phyloP scores from a whole-genome alignment of 2,797 vertebrate genomes.

The Paratrypauchen microcephalus region DNA sequence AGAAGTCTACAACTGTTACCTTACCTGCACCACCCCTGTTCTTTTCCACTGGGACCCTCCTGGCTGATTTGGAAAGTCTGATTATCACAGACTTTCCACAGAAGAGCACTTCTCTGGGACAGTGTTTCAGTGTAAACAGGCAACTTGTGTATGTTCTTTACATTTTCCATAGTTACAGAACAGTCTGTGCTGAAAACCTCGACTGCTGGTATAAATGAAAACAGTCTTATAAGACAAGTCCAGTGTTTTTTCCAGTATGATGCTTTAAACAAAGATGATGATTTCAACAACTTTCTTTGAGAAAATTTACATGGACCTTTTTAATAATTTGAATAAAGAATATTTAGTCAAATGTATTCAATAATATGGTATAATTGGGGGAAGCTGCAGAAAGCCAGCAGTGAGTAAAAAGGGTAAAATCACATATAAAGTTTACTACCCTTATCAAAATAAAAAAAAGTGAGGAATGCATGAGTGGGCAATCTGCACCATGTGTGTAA shows the following conservation, averaged over 20 bases:
- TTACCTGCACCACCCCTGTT: background rate
- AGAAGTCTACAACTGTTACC: too few relatives aligned
- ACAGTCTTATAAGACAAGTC: background rate
- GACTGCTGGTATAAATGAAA: too few relatives aligned
- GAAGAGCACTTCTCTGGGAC: background rate
- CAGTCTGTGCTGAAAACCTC: background rate
- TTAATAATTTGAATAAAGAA: too few relatives aligned
- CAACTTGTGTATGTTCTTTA: background rate
- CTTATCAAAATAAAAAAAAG: background rate
- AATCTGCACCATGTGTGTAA: background rate
- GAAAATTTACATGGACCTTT: too few relatives aligned
- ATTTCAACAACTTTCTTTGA: too few relatives aligned
- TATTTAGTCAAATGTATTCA: background rate
- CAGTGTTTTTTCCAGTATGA: background rate
- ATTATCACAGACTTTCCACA: conserved; percentile 31
- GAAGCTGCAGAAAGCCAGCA: background rate
- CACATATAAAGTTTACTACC: background rate
- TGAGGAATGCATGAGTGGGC: background rate
- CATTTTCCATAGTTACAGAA: background rate
- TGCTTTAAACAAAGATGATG: too few relatives aligned
- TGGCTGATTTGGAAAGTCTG: conserved; percentile 63
- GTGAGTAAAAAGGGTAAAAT: background rate
- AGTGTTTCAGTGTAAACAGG: background rate
- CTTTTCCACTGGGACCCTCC: conserved; percentile 56
- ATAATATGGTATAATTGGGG: background rate